Evolutionary conservation across 2,113 vertebrate genomes (phyloP), one percentile per base, ranked within the genome.

Genomic region (Rallus limicola): DNA sequence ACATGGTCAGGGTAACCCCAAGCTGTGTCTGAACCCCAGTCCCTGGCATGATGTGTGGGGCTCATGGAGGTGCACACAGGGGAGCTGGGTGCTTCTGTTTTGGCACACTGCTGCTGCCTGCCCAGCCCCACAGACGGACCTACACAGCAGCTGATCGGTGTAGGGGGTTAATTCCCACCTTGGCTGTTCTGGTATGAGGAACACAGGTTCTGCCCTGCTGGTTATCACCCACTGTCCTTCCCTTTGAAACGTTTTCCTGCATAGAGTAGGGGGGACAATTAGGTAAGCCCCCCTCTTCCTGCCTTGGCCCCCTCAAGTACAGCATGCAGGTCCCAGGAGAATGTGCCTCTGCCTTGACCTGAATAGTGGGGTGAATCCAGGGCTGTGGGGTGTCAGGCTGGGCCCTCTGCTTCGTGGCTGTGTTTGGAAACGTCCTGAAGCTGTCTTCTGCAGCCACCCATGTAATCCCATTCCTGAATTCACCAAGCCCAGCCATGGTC

Each of bases 271-370:
- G 26, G 28, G 79, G 42, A 6, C 20, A 16, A 15, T 25, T 36
- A 13, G n/a, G 19, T 58, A 15, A 46, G 68, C 2, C 17, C 17
- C 23, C 8, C 33, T 31, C 36, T 53, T 53, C 60, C 29, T 36
- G 9, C 20, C 28, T 24, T 17, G 13, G 11, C n/a, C 28, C 23
- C 62, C 44, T 16, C 31, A 11, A 21, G 53, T 26, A 33, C 28
- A 40, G 55, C 3, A 14, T n/a, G 56, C 7, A 18, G 14, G 18
- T 42, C 24, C 29, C 28, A 33, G 34, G 42, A 21, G 26, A 50
- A 21, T 2, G 5, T 36, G n/a, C 29, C 29, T 42, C 15, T 46
- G 2, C 59, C 7, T 0, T 11, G 60, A 16, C 48, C 29, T 19
- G 7, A 13, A 46, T 42, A 14, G 15, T 19, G 42, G 58, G 58